Evolutionary conservation across 2,888 invertebrate genomes (phyloP).

Genomic region (Macroteleia sp.): DNA sequence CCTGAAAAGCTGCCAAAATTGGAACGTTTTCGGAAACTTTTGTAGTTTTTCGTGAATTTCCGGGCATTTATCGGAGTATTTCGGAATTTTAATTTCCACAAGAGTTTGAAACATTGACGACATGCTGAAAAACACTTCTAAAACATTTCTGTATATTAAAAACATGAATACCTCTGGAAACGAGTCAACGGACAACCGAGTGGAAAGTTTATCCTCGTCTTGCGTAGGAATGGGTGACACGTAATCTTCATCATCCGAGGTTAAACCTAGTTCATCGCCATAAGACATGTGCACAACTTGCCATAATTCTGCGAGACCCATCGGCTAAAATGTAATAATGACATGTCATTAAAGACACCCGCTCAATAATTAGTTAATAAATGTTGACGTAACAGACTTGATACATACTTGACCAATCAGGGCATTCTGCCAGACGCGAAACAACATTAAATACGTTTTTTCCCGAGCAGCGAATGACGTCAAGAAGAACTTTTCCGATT

Average conservation of each 20-base stretch:
- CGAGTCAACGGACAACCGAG: constrained; percentile 85
- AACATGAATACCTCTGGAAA: constrained; percentile 84
- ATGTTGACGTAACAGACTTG: background rate
- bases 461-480: constrained; percentile 97
- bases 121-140: too few species aligned
- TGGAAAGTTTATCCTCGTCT: constrained; percentile 77
- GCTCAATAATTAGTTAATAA: too few species aligned
- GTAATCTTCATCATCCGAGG: constrained; percentile 96
- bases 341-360: background rate
- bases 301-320: constrained; percentile 87
- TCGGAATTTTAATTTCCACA: too few species aligned
- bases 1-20: too few species aligned
- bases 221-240: constrained; percentile 85
- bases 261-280: constrained; percentile 96
- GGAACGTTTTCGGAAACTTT: too few species aligned
- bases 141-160: too few species aligned
- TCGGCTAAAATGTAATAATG: constrained; percentile 82
- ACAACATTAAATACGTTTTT: constrained; percentile 97
- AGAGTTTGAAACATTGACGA: too few species aligned
- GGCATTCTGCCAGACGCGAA: constrained; percentile 98
- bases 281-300: constrained; percentile 94
- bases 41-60: too few species aligned
- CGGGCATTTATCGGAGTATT: too few species aligned
- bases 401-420: constrained; percentile 90
- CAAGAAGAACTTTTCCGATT: constrained; percentile 94